Evolutionary conservation across 1,140 invertebrate genomes (phyloP), one percentile per base, ranked within the genome.

Genomic region (Drosophila arizonae): DNA sequence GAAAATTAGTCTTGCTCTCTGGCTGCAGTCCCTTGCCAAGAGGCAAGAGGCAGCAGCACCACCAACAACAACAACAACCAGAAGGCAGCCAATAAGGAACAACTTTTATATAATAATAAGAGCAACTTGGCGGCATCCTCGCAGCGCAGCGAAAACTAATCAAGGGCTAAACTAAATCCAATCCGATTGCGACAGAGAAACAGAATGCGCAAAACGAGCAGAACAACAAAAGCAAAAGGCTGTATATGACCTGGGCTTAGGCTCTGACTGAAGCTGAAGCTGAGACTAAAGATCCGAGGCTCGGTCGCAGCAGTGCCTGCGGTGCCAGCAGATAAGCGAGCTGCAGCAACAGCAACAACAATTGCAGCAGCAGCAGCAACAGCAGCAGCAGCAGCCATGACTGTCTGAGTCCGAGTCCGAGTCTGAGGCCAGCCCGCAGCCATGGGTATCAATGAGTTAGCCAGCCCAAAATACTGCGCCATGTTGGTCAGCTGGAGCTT

Each of bases 111-210:
- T 87, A 88, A 87, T 87, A 87, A 87, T 87, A 87, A 88, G 82
- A 86, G 82, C 84, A 82, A 73, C 11, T 84, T 63, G 84, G 72
- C 76, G 79, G 84, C 72, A 76, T 72, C 71, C 82, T 61, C 77
- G 21, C 21, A 61, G 76, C 84, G 72, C 60, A 56, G 74, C 71
- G 80, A 88, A 88, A 88, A 88, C 84, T 88, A 88, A 88, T 88
- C 84, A 88, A 88, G 84, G 84, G 85, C 84, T 84, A 88, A 88
- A 79, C 84, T 88, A 88, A 88, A 88, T 88, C 84, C 84, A 88
- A 88, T 88, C 85, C 80, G 85, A 88, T 88, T 88, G 84, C 72
- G 76, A 74, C 51, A 62, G 52, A 62, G 52, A 70, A 82, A 87
- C 72, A 85, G 81, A 81, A 85, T 77, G 77, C 77, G 43, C 4